Base-by-base conservation (phyloP, 1,140 invertebrate species). In the Drosophila bifasciata region DNA sequence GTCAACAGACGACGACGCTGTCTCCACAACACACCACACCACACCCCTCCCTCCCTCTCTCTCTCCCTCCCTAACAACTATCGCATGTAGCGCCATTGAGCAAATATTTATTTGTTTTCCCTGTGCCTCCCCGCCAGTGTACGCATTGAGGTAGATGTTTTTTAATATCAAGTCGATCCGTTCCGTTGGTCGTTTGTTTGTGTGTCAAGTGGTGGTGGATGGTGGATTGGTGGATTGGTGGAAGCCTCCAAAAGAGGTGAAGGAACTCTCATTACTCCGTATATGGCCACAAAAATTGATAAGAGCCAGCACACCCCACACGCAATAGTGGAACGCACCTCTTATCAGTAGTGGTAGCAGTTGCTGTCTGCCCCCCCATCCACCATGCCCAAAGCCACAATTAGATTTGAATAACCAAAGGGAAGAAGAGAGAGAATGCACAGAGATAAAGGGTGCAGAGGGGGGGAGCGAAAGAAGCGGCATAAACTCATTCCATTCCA, bases 41-140 rank as follows among this genome's bases (percentile, higher is more conserved):
- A n/a, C 21, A 25, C 41, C 58, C 19, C 43, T 25, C 25, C 32
- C 49, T 25, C 23, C 23, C 5, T 1, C 23, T 25, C 1, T n/a
- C 25, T 28, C 28, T 28, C 46, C 15, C 25, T 28, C 28, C 9
- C 46, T 13, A 25, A 39, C 28, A 40, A 64, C 70, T 41, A 57
- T 9, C 43, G 43, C 43, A 44, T 13, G 32, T 58, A 74, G 60
- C 41, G 59, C 60, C 70, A 58, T 48, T 74, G 41, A 53, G 71
- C 71, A 74, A 74, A 74, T 75, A 74, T 74, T 74, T 74, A 74
- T 74, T 72, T 45, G 55, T 52, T 56, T 41, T 56, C 51, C 51
- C 40, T 19, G 41, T 43, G 15, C 25, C 16, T 2, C 32, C 11
- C 45, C 19, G 19, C 19, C 28, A n/a, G n/a, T 32, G 32, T 36